Evolutionary conservation across 2,113 vertebrate genomes (phyloP).

Genomic region (Apodemus speciosus): DNA sequence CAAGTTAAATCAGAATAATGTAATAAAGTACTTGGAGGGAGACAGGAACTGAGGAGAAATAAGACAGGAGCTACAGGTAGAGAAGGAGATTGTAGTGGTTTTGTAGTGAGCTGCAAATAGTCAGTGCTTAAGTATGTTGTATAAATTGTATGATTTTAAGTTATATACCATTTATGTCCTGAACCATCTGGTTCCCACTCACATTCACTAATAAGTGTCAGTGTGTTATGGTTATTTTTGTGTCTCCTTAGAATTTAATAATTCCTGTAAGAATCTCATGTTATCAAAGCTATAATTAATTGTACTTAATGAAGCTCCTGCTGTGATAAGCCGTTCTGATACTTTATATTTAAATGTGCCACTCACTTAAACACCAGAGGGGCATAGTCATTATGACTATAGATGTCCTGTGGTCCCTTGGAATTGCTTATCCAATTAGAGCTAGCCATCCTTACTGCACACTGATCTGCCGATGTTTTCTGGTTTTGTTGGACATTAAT

Average conservation of each 20-base stretch:
- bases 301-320: conserved; percentile 79
- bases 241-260: conserved; percentile 48
- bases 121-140: neutral
- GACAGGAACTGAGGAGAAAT: neutral
- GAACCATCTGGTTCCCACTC: neutral
- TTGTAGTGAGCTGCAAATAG: neutral
- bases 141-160: neutral
- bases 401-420: conserved; percentile 73
- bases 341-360: conserved; percentile 83
- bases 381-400: conserved; percentile 66
- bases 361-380: conserved; percentile 75
- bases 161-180: neutral
- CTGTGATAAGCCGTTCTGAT: conserved; percentile 80
- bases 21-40: neutral
- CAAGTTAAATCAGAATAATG: neutral
- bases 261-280: conserved; percentile 64
- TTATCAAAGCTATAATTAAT: conserved; percentile 82
- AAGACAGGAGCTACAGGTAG: neutral
- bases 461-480: conserved; percentile 32
- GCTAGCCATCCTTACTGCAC: conserved; percentile 57
- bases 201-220: neutral
- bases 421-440: conserved; percentile 74
- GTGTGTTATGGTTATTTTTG: conserved; percentile 25
- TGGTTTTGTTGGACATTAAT: conserved; percentile 22
- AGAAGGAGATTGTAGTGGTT: neutral